A percentile compares a stretch with the other conserved stretches of the same genome.
Evolutionary conservation across 2,113 vertebrate genomes (phyloP).

Genomic region (Oncorhynchus nerka): DNA sequence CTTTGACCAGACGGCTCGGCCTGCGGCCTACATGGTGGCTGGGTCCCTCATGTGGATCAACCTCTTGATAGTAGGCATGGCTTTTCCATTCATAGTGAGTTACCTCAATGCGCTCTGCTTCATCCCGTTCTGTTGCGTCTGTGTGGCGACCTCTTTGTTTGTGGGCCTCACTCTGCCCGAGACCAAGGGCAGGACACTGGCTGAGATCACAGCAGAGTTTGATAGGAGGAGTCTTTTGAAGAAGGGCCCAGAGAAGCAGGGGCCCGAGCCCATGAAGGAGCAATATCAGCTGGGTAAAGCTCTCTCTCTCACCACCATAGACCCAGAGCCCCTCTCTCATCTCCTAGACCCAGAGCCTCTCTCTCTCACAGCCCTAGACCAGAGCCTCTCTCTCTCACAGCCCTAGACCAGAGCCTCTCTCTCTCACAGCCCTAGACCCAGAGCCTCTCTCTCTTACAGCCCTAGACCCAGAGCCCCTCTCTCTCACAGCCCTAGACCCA

Average conservation of each 20-base stretch:
- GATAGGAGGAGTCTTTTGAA: slow-evolving; percentile 56
- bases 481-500: too few species aligned
- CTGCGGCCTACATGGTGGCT: slow-evolving; percentile 84
- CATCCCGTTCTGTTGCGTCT: slow-evolving; percentile 81
- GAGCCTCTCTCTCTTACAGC: too few species aligned
- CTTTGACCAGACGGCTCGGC: slow-evolving; percentile 83
- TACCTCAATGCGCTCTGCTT: slow-evolving; percentile 79
- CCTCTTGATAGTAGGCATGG: slow-evolving; percentile 80
- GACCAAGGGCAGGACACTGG: slow-evolving; percentile 86
- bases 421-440: too few species aligned
- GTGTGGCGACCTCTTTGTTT: slow-evolving; percentile 73
- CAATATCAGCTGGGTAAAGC: slow-evolving; percentile 24
- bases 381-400: too few species aligned
- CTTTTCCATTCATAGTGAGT: slow-evolving; percentile 82
- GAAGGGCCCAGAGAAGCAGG: neutral
- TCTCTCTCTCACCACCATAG: slow-evolving; percentile 1
- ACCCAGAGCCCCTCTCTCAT: neutral
- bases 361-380: too few species aligned
- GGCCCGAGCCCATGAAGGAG: neutral
- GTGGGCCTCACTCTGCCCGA: slow-evolving; percentile 81
- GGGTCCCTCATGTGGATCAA: slow-evolving; percentile 84
- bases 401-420: too few species aligned
- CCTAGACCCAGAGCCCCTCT: too few species aligned
- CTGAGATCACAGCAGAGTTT: slow-evolving; percentile 83
- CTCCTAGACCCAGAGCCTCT: too few species aligned